Evolutionary conservation across 2,797 vertebrate genomes (phyloP), one percentile per base, ranked within the genome.

Genomic region (Lophura swinhoii): DNA sequence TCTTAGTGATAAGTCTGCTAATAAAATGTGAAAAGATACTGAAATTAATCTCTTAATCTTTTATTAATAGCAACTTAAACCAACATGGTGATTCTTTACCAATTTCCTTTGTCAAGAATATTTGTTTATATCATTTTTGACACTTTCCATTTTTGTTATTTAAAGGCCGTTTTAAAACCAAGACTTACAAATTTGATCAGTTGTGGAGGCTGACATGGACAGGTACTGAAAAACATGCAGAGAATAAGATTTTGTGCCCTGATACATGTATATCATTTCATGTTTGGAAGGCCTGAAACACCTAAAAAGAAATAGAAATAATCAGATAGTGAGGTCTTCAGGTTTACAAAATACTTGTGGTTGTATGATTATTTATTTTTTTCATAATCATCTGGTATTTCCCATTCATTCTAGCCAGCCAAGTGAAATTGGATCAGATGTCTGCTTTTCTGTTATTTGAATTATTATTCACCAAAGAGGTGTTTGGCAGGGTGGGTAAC

Each of bases 81-180:
- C 74, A 31, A 15, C 43, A 37, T 7, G 44, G 22, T 0, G 1
- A 73, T 24, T 79, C 14, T 73, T 13, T 16, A 14, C 22, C 9
- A 1, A 4, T 10, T 83, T 71, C 33, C 28, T 87, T 87, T 89
- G 49, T 92, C 75, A 84, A 80, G 58, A 87, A 72, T 87, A 83
- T 91, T 91, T 87, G 43, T 55, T 83, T 55, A 28, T 80, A 81
- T 2, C 21, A 59, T 14, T 87, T 90, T 79, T 87, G 88, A 92
- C 55, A 44, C 66, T 85, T 87, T 75, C 49, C 39, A 37, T 85
- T 66, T 91, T 84, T 83, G 33, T 87, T 94, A 39, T 95, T 96
- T 83, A 83, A 70, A 74, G 17, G 31, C n/a, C 28, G 41, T 69
- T 91, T 93, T 69, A 92, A 93, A 85, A 2, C 20, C 51, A 81